Evolutionary conservation across 1,140 invertebrate species (phyloP).

Genomic region (Megalopta genalis): DNA sequence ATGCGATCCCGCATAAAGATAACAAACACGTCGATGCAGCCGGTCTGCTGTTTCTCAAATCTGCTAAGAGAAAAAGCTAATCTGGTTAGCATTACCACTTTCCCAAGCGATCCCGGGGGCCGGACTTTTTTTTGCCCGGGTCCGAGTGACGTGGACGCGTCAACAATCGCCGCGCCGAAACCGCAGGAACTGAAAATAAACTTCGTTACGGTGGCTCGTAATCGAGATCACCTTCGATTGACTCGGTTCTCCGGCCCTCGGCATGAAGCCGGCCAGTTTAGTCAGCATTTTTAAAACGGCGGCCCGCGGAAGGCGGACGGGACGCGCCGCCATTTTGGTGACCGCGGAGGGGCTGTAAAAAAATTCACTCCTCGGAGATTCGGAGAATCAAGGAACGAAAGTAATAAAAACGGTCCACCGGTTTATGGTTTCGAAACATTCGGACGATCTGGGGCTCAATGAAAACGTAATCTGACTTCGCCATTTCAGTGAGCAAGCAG

Average conservation of each 20-base stretch:
- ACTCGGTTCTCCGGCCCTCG: neutral
- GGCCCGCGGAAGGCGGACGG: too few species aligned
- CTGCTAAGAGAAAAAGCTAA: conserved; percentile 53
- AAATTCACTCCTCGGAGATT: too few species aligned
- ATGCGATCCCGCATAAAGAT: conserved; percentile 72
- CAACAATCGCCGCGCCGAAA: conserved; percentile 11
- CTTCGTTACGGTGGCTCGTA: neutral
- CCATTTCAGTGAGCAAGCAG: too few species aligned
- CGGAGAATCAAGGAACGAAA: too few species aligned
- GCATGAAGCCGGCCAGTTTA: too few species aligned
- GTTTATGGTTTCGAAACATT: too few species aligned
- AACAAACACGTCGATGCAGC: conserved; percentile 73
- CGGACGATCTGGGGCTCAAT: too few species aligned
- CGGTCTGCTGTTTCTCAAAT: conserved; percentile 61
- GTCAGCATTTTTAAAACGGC: too few species aligned
- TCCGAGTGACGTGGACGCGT: conserved; percentile 1
- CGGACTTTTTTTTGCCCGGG: conserved; percentile 7
- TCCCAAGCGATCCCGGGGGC: neutral
- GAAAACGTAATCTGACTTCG: too few species aligned
- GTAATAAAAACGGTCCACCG: too few species aligned
- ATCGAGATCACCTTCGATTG: neutral
- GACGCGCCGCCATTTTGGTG: too few species aligned
- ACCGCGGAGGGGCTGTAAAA: too few species aligned
- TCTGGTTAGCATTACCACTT: conserved; percentile 55
- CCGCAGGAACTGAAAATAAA: neutral